Evolutionary conservation across 2,888 invertebrate genomes (phyloP).

Genomic region (Drosophila flavopinicola): DNA sequence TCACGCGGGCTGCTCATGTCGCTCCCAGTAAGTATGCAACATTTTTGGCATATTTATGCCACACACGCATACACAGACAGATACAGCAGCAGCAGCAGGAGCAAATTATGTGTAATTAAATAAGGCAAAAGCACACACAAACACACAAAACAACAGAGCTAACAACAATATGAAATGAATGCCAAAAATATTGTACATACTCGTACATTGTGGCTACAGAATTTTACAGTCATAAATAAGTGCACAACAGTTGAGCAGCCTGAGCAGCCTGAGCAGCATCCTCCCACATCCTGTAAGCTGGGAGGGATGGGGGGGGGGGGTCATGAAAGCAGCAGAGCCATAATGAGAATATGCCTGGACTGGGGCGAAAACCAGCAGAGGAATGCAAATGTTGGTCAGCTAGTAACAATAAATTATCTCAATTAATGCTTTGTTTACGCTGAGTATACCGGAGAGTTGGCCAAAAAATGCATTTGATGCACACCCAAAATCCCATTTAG

Average conservation of each 20-base stretch:
- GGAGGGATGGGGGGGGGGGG: neutral
- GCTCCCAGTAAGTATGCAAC: slow-evolving; percentile 47
- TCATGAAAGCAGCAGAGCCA: neutral
- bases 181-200: slow-evolving; percentile 47
- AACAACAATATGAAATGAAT: slow-evolving; percentile 54
- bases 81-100: slow-evolving; percentile 18
- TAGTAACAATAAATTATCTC: slow-evolving; percentile 1
- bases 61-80: slow-evolving; percentile 15
- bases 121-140: slow-evolving; percentile 40
- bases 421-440: neutral
- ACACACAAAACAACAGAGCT: slow-evolving; percentile 22
- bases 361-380: neutral
- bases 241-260: slow-evolving; percentile 34
- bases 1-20: slow-evolving; percentile 43
- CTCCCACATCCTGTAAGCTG: too few relatives aligned
- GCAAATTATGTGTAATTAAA: slow-evolving; percentile 64
- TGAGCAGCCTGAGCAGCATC: too few relatives aligned
- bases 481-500: neutral
- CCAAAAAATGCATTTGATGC: neutral
- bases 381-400: slow-evolving; percentile 12
- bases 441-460: too few relatives aligned
- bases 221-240: slow-evolving; percentile 47
- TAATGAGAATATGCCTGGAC: neutral
- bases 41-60: slow-evolving; percentile 55
- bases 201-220: slow-evolving; percentile 14